Percentiles rank a stretch among this genome's conserved stretches.
These are phyloP conservation scores for Ctenopoma kingsleyae DNA, from an alignment of 2,797 vertebrate species.

Conservation along the genomic window DNA sequence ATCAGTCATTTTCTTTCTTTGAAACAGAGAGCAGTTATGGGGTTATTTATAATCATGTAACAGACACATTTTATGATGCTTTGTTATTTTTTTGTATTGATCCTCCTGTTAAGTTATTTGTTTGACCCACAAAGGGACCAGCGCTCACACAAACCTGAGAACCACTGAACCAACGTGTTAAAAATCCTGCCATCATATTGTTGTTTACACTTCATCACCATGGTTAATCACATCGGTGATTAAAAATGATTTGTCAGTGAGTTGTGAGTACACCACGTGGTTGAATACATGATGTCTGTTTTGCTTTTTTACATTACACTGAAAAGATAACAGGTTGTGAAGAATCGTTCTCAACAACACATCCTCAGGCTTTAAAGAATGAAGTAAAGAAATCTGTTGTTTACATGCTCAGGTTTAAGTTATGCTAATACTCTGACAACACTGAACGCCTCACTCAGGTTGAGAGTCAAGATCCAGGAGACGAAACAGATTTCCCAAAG, in stretches of 20 bases:
- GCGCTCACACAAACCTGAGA: no score
- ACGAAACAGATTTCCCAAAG: constrained; percentile 33
- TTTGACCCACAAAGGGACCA: background rate
- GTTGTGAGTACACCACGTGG: constrained; percentile 1
- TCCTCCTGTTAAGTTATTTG: no score
- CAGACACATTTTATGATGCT: no score
- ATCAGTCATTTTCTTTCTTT: no score
- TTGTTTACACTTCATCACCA: constrained; percentile 7
- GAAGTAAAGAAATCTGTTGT: constrained; percentile 33
- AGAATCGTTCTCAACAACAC: constrained; percentile 21
- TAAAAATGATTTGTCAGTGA: constrained; percentile 9
- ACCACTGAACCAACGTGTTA: constrained; percentile 3
- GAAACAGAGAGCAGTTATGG: no score
- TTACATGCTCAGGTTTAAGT: constrained; percentile 41
- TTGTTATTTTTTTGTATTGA: no score
- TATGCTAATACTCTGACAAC: constrained; percentile 40
- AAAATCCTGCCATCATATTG: constrained; percentile 15
- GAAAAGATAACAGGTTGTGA: constrained; percentile 7
- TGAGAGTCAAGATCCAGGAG: constrained; percentile 28
- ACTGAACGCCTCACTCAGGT: constrained; percentile 10
- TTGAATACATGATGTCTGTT: background rate
- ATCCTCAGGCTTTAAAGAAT: constrained; percentile 11
- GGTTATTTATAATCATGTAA: no score
- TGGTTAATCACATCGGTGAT: constrained; percentile 8
- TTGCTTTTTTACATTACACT: background rate